Evolutionary conservation across 2,113 vertebrate species (phyloP), one percentile per base, ranked within the genome.

Genomic region (Stigmatopora argus): DNA sequence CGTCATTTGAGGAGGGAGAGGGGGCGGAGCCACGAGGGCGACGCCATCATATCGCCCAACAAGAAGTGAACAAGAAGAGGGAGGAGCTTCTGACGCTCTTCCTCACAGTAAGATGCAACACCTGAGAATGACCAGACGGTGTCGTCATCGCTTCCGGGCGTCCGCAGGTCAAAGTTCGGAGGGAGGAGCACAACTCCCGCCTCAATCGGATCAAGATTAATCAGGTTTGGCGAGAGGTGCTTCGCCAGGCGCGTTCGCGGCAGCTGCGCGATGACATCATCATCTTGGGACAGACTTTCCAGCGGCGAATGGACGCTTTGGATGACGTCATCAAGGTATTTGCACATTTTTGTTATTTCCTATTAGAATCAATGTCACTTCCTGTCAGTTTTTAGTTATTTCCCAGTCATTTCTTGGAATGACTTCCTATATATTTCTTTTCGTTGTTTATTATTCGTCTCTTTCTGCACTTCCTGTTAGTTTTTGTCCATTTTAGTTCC

Each of bases 101-200:
- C 0, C 81, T 56, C 6, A 31, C 23, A 12, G 53, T 56, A 31
- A 17, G 53, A 2, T 2, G 4, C 19, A 13, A 13, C 9, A 6
- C 19, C 3, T 85, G 46, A 71, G 71, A 81, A 81, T 82, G 18
- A 52, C 9, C 0, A 17, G 53, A 26, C 7, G 23, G 14, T 6
- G 19, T 17, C 5, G 17, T 49, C 23, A 47, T 15, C 7, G 47
- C 3, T 11, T 14, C n/a, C 10, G 19, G 10, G 34, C 57, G 38
- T 4, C 7, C 4, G 18, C 77, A 87, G 86, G 84, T 86, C 75
- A 86, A 86, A 67, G 19, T 87, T 41, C 77, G 80, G 82, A 78
- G 58, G 66, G 86, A 87, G 61, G 53, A 86, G 72, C 78, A 3
- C 19, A 83, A 87, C 72, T 47, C 66, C 0, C 14, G 21, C 0